Evolutionary conservation across 2,888 invertebrate species (phyloP).

Genomic region (Sinohyriopsis cumingii): DNA sequence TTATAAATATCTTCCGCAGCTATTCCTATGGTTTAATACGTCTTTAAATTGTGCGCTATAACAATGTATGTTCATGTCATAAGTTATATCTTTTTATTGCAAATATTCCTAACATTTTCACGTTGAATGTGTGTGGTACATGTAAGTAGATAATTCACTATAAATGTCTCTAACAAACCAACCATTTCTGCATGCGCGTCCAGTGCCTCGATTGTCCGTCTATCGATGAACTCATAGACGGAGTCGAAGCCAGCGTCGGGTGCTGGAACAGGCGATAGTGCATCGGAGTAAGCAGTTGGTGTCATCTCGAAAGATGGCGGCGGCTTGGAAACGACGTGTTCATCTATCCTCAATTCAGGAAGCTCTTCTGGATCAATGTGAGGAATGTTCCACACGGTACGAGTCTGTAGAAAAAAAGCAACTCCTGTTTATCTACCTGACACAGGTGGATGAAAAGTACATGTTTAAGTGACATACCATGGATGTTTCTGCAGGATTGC

Average conservation of each 20-base stretch:
- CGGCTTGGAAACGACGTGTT: slow-evolving; percentile 10
- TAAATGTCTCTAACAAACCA: background rate
- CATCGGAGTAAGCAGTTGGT: slow-evolving; percentile 16
- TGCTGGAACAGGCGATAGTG: slow-evolving; percentile 25
- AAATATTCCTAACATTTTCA: no score
- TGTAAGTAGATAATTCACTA: no score
- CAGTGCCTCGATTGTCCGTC: slow-evolving; percentile 30
- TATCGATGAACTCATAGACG: slow-evolving; percentile 35
- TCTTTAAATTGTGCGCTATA: no score
- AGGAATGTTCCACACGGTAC: slow-evolving; percentile 27
- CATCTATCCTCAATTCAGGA: slow-evolving; percentile 17
- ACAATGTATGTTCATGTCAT: no score
- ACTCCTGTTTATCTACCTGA: slow-evolving; percentile 4
- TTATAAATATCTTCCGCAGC: no score
- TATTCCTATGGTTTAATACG: no score
- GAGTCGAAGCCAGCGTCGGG: slow-evolving; percentile 30
- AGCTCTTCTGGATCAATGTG: slow-evolving; percentile 25
- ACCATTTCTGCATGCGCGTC: slow-evolving; percentile 41
- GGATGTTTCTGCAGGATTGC: no score
- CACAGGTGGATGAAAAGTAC: no score
- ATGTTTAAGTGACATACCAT: no score
- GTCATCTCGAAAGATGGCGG: slow-evolving; percentile 26
- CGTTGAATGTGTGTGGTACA: no score
- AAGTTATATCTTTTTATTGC: no score
- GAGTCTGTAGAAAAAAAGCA: no score